phyloP scores from a whole-genome alignment of 2,888 invertebrate genomes.

The Sussaba pulchella region DNA sequence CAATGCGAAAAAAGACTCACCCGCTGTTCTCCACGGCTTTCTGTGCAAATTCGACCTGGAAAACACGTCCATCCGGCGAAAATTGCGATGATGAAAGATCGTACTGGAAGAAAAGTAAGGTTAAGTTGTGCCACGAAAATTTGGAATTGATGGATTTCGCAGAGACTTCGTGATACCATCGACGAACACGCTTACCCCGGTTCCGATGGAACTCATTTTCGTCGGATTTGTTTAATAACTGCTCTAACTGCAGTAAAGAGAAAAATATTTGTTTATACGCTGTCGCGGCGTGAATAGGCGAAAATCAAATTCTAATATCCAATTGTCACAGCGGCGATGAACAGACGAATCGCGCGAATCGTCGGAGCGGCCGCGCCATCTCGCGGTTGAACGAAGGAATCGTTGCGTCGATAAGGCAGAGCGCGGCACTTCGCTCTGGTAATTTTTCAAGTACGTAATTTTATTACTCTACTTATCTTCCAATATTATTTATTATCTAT shows the following conservation, averaged over 20 bases:
- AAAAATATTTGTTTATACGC: conserved; percentile 72
- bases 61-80: conserved; percentile 99
- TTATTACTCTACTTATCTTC: no score
- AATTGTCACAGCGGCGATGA: conserved; percentile 68
- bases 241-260: conserved; percentile 13
- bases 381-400: neutral
- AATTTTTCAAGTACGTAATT: neutral
- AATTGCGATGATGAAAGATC: conserved; percentile 99
- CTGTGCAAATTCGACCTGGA: conserved; percentile 99
- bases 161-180: neutral
- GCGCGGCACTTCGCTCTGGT: no score
- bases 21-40: conserved; percentile 99
- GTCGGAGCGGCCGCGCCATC: neutral
- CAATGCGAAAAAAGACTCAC: conserved; percentile 81
- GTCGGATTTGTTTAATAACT: conserved; percentile 40
- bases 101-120: conserved; percentile 89
- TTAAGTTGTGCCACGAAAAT: conserved; percentile 37
- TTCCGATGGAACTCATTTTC: conserved; percentile 97
- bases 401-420: neutral
- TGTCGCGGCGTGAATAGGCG: conserved; percentile 78
- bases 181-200: conserved; percentile 90
- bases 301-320: conserved; percentile 74
- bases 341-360: conserved; percentile 41
- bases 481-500: no score
- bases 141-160: conserved; percentile 60